Conservation (phyloP, 2,113 vertebrate genomes). For the Corythoichthys haematopterus region DNA sequence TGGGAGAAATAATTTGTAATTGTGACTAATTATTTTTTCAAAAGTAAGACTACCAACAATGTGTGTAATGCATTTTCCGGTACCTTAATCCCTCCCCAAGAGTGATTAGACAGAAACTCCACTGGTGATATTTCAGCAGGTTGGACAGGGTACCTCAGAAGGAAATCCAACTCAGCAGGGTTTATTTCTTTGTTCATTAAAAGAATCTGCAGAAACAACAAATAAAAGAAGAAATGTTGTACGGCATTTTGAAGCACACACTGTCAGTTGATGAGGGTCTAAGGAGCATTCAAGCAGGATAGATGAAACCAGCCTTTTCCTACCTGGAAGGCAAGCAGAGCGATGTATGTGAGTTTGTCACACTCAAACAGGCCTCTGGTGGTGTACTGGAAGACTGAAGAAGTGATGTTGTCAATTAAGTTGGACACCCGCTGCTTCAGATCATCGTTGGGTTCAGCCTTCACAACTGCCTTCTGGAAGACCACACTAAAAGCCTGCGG, state of each 20-base stretch:
- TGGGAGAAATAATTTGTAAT: no score
- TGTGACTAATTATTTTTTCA: no score
- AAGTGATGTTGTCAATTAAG: conserved; percentile 89
- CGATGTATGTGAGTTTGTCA: conserved; percentile 86
- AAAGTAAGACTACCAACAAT: no score
- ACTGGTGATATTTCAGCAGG: conserved; percentile 78
- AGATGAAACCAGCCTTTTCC: conserved; percentile 18
- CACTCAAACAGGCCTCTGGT: conserved; percentile 87
- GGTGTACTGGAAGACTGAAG: conserved; percentile 87
- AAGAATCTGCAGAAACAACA: conserved; percentile 77
- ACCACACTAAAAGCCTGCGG: conserved; percentile 84
- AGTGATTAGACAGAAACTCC: conserved; percentile 85
- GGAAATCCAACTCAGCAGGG: conserved; percentile 82
- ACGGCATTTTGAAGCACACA: conserved; percentile 23
- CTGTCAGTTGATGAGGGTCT: conserved; percentile 40
- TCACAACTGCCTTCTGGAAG: conserved; percentile 87
- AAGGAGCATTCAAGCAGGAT: conserved; percentile 11
- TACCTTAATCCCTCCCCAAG: conserved; percentile 95
- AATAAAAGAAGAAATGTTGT: conserved; percentile 18
- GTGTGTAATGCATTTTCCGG: conserved; percentile 2
- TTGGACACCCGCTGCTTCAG: conserved; percentile 75
- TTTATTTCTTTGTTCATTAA: conserved; percentile 84
- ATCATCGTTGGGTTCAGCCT: conserved; percentile 72
- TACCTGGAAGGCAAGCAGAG: conserved; percentile 95
- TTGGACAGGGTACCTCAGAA: conserved; percentile 84